Conservation (phyloP, 2,888 invertebrate species). For the Pseudanteris insignis region DNA sequence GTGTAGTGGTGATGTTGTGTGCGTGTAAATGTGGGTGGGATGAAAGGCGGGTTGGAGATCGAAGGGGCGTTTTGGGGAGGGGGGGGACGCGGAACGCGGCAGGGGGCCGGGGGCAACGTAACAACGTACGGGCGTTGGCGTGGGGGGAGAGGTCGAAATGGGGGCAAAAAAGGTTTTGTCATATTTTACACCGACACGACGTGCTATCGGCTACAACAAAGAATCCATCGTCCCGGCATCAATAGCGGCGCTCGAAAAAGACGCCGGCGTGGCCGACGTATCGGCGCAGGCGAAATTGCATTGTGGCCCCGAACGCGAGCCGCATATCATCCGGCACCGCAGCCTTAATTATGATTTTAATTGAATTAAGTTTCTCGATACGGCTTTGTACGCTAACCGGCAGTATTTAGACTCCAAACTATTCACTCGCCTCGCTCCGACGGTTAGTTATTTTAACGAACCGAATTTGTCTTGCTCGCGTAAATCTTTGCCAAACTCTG, state of each 20-base stretch:
- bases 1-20: too few species aligned
- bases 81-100: too few species aligned
- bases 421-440: slow-evolving; percentile 32
- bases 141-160: slow-evolving; percentile 4
- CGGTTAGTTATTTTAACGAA: slow-evolving; percentile 43
- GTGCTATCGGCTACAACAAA: slow-evolving; percentile 25
- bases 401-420: slow-evolving; percentile 30
- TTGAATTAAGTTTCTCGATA: slow-evolving; percentile 28
- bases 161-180: slow-evolving; percentile 36
- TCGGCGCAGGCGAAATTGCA: slow-evolving; percentile 29
- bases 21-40: too few species aligned
- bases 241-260: slow-evolving; percentile 12
- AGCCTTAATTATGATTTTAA: slow-evolving; percentile 41
- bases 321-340: slow-evolving; percentile 30
- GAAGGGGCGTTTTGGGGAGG: too few species aligned
- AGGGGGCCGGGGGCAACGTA: too few species aligned
- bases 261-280: too few species aligned
- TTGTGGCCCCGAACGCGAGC: slow-evolving; percentile 11
- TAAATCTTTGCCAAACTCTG: slow-evolving; percentile 35
- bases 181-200: slow-evolving; percentile 25
- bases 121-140: too few species aligned
- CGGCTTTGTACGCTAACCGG: slow-evolving; percentile 25
- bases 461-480: slow-evolving; percentile 37
- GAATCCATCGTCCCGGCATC: slow-evolving; percentile 25
- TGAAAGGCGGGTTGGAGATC: too few species aligned